These are phyloP conservation scores for Archips xylosteana DNA, from an alignment of 2,888 invertebrate genomes.

Conservation along the genomic window DNA sequence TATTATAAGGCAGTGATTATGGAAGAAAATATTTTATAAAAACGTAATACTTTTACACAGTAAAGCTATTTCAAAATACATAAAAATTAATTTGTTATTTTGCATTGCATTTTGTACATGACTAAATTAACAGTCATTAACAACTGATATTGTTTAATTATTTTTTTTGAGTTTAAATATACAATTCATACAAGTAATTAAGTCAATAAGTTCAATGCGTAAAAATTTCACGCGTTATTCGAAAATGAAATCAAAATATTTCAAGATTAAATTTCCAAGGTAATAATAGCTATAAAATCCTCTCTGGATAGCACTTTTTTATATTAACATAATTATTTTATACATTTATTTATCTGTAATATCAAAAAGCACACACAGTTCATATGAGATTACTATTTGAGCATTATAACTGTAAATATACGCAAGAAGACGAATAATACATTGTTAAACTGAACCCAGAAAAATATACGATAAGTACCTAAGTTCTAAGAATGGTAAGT, in stretches of 20 bases:
- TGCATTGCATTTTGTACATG: slow-evolving; percentile 31
- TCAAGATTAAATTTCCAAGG: too few species aligned
- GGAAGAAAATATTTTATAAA: not conserved
- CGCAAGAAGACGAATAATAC: too few species aligned
- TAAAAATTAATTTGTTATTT: not conserved
- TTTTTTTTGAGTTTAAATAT: too few species aligned
- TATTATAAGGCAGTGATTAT: slow-evolving; percentile 29
- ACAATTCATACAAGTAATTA: too few species aligned
- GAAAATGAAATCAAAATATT: too few species aligned
- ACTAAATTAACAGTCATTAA: not conserved
- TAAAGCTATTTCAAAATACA: not conserved
- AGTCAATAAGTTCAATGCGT: too few species aligned
- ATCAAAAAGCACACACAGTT: slow-evolving; percentile 39
- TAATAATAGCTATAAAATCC: not conserved
- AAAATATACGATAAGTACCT: too few species aligned
- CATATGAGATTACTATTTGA: slow-evolving; percentile 35
- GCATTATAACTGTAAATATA: slow-evolving; percentile 20
- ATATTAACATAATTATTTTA: slow-evolving; percentile 17
- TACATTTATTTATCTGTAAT: slow-evolving; percentile 36
- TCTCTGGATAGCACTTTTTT: not conserved
- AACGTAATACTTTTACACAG: not conserved
- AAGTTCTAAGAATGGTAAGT: too few species aligned
- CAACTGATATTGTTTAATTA: too few species aligned
- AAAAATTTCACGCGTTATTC: too few species aligned
- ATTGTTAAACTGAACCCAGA: too few species aligned